Evolutionary conservation across 92 coral and sea anemone genomes (phyloP).

Genomic region (Palythoa grandiflora): DNA sequence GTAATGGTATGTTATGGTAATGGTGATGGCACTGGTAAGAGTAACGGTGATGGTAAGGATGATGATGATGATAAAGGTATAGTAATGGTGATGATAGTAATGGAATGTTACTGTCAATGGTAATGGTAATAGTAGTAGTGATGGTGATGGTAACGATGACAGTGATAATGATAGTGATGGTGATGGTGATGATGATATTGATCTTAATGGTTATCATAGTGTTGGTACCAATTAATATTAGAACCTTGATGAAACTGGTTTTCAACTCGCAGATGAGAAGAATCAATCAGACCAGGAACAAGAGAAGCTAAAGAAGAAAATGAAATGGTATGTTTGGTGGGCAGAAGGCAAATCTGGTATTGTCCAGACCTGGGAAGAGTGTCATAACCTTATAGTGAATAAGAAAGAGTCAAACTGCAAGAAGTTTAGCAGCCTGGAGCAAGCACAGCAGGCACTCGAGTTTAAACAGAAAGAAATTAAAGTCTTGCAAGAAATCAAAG

Average conservation of each 20-base stretch:
- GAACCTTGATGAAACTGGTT: not conserved
- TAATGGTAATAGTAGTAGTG: no score
- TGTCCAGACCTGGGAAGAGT: conserved; percentile 25
- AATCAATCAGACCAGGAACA: not conserved
- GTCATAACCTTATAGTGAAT: not conserved
- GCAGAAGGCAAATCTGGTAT: conserved; percentile 28
- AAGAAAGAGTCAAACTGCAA: conserved; percentile 31
- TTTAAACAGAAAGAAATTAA: not conserved
- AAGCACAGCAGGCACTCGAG: not conserved
- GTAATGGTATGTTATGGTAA: no score
- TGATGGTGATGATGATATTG: no score
- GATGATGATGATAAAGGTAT: no score
- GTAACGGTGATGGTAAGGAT: no score
- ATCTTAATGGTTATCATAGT: no score
- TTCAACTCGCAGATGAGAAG: not conserved
- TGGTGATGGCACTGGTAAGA: no score
- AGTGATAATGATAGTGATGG: no score
- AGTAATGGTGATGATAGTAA: no score
- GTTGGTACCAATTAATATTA: not conserved
- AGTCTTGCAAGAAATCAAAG: not conserved
- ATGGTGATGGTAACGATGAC: no score
- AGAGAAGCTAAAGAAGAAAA: not conserved
- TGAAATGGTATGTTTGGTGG: conserved; percentile 36
- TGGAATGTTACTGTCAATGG: no score
- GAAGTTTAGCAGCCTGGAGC: not conserved